Evolutionary conservation across 2,113 vertebrate species (phyloP).

Genomic region (Sakesphorus luctuosus): DNA sequence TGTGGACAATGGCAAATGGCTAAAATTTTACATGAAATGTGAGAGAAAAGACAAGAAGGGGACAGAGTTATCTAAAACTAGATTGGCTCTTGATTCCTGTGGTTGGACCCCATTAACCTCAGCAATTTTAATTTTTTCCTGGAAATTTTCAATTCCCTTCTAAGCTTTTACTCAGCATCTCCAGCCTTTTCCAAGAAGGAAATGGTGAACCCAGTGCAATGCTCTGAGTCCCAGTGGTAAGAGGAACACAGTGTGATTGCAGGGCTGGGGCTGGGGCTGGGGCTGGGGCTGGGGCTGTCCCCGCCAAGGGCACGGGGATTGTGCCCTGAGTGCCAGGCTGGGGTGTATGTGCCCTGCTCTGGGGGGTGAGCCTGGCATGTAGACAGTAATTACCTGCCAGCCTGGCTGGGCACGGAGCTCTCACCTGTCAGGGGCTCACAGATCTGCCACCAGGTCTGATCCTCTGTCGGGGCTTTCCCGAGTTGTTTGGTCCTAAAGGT

Average conservation of each 20-base stretch:
- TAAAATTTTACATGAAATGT: not conserved
- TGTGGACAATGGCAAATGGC: not conserved
- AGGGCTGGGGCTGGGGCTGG: not conserved
- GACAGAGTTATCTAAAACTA: not conserved
- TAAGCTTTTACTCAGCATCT: not conserved
- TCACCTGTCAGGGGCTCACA: not conserved
- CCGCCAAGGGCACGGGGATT: not conserved
- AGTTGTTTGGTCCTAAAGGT: not conserved
- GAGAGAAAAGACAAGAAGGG: not conserved
- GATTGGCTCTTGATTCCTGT: not conserved
- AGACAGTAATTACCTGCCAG: not conserved
- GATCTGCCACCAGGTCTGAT: not conserved
- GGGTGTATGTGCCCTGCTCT: not conserved
- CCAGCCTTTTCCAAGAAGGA: rapidly evolving
- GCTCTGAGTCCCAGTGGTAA: rapidly evolving
- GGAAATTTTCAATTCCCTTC: not conserved
- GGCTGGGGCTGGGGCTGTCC: not conserved
- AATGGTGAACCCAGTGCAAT: rapidly evolving
- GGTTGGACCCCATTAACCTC: not conserved
- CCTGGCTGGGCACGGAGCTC: not conserved
- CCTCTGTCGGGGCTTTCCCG: not conserved
- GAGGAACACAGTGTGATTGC: not conserved
- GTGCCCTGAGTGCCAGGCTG: not conserved
- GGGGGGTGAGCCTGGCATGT: not conserved
- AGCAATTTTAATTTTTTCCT: not conserved